Evolutionary conservation across 2,113 vertebrate species (phyloP).

Genomic region (Bubo scandiacus): DNA sequence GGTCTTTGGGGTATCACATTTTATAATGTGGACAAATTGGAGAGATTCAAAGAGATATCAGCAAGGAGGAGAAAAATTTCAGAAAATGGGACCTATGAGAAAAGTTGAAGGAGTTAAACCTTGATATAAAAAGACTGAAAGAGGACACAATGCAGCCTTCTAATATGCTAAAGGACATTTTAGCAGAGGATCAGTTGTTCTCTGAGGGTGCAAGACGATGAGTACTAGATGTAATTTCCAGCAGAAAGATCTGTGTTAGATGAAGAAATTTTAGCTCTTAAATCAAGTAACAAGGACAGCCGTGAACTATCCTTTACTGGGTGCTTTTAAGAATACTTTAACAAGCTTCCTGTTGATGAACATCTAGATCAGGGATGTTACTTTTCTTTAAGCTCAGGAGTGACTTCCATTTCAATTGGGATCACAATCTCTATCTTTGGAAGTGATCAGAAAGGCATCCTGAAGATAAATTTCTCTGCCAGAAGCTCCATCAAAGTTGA

Average conservation of each 20-base stretch:
- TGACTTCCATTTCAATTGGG: constrained; percentile 2
- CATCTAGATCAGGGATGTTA: not conserved
- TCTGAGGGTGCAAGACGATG: not conserved
- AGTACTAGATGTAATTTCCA: not conserved
- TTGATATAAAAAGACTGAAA: not conserved
- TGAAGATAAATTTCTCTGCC: constrained; percentile 1
- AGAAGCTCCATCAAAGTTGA: not conserved
- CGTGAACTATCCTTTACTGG: not conserved
- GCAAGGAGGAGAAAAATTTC: not conserved
- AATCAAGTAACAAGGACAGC: not conserved
- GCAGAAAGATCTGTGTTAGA: not conserved
- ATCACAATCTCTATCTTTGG: constrained; percentile 24
- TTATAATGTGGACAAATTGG: not conserved
- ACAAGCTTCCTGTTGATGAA: not conserved
- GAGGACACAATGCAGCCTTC: not conserved
- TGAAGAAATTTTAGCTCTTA: not conserved
- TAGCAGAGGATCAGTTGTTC: not conserved
- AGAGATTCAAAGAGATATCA: not conserved
- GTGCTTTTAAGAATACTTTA: not conserved
- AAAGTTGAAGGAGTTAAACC: not conserved
- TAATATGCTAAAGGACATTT: not conserved
- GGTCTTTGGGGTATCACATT: not conserved
- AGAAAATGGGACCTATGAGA: not conserved
- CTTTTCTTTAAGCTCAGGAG: not conserved
- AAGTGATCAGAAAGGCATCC: constrained; percentile 9